These are phyloP conservation scores for Crenuchus spilurus DNA, from an alignment of 2,797 vertebrate genomes.

Conservation along the genomic window DNA sequence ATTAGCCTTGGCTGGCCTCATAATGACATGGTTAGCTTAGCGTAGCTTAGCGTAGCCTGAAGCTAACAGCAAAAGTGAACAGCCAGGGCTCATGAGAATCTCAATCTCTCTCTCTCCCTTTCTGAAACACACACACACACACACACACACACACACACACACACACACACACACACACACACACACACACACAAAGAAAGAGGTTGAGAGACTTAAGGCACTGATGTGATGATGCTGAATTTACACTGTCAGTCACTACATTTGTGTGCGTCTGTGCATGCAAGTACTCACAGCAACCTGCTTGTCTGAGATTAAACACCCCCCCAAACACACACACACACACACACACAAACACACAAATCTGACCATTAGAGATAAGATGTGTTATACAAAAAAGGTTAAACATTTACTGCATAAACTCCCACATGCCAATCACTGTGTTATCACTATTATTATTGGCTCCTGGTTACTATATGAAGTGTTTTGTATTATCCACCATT, in stretches of 20 bases:
- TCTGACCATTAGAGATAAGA: slow-evolving; percentile 45
- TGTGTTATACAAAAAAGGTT: slow-evolving; percentile 22
- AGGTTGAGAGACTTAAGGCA: background rate
- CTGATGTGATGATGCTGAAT: slow-evolving; percentile 19
- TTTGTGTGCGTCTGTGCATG: slow-evolving; percentile 1
- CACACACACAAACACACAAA: slow-evolving; percentile 31
- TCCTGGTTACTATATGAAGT: no score
- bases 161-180: slow-evolving; percentile 28
- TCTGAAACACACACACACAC: slow-evolving; percentile 10
- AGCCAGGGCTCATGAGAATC: background rate
- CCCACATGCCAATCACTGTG: no score
- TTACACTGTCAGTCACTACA: slow-evolving; percentile 4
- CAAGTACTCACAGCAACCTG: background rate
- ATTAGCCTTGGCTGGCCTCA: slow-evolving; percentile 50
- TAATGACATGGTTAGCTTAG: slow-evolving; percentile 53
- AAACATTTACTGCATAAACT: slow-evolving; percentile 41
- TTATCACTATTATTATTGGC: no score
- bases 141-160: background rate
- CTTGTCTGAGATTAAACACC: slow-evolving; percentile 5
- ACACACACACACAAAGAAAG: background rate
- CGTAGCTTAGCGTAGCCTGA: slow-evolving; percentile 52
- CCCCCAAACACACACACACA: slow-evolving; percentile 40
- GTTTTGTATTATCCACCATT: no score
- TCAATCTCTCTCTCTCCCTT: slow-evolving; percentile 9
- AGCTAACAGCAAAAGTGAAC: slow-evolving; percentile 20